Conservation (phyloP, 1,140 invertebrate genomes). For the Fopius arisanus region DNA sequence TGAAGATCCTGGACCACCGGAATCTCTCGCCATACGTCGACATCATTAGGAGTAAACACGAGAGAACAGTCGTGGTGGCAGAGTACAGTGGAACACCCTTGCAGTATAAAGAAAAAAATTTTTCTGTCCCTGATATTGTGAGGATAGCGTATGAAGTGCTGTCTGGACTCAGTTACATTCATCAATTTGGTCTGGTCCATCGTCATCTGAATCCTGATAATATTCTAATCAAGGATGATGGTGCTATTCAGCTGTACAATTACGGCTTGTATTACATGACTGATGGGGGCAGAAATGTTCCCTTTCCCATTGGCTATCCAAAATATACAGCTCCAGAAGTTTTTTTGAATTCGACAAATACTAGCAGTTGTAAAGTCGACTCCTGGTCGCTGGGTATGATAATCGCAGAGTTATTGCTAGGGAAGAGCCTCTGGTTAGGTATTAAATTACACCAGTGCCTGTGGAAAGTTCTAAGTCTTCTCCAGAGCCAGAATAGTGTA, state of each 20-base stretch:
- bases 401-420: slow-evolving; percentile 78
- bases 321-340: slow-evolving; percentile 89
- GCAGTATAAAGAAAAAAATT: slow-evolving; percentile 51
- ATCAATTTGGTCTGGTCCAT: slow-evolving; percentile 78
- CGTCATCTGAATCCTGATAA: slow-evolving; percentile 85
- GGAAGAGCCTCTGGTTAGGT: slow-evolving; percentile 73
- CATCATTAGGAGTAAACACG: slow-evolving; percentile 92
- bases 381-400: slow-evolving; percentile 93
- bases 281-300: slow-evolving; percentile 80
- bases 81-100: slow-evolving; percentile 82
- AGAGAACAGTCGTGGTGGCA: slow-evolving; percentile 87
- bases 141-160: slow-evolving; percentile 76
- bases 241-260: slow-evolving; percentile 86
- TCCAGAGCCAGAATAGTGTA: slow-evolving; percentile 69
- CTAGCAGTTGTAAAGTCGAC: slow-evolving; percentile 78
- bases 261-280: slow-evolving; percentile 95
- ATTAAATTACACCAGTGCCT: slow-evolving; percentile 77
- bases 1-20: slow-evolving; percentile 82
- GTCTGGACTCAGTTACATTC: slow-evolving; percentile 77
- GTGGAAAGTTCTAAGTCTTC: slow-evolving; percentile 77
- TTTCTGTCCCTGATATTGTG: slow-evolving; percentile 65
- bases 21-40: slow-evolving; percentile 91
- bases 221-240: slow-evolving; percentile 78
- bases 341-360: slow-evolving; percentile 65
- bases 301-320: slow-evolving; percentile 89